Conservation (phyloP, 2,797 vertebrate genomes). For the Cygnus olor region DNA sequence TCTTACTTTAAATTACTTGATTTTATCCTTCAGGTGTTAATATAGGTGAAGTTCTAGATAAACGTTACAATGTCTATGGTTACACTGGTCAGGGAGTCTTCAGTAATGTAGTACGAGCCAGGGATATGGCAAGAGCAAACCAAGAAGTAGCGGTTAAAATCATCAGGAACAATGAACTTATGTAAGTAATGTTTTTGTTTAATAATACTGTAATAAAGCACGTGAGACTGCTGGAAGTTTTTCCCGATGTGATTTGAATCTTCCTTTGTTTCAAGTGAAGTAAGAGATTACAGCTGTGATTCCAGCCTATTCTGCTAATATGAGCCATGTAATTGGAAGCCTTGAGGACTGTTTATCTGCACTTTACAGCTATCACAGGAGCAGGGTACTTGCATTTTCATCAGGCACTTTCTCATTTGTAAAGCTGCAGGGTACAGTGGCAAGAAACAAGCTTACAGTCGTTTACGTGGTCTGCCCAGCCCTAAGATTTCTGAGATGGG, state of each 20-base stretch:
- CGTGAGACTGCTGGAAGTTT: not conserved
- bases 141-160: conserved; percentile 99
- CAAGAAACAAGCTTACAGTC: not conserved
- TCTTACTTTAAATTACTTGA: not conserved
- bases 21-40: conserved; percentile 87
- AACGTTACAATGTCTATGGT: conserved; percentile 97
- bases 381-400: conserved; percentile 41
- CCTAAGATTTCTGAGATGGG: not conserved
- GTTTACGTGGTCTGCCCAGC: not conserved
- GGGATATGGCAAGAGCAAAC: conserved; percentile 95
- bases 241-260: conserved; percentile 11
- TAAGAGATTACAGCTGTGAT: conserved; percentile 43
- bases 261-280: conserved; percentile 55
- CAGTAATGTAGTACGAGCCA: conserved; percentile 96
- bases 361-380: conserved; percentile 23
- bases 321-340: conserved; percentile 12
- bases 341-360: not conserved
- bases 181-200: conserved; percentile 82
- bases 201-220: not conserved
- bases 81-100: conserved; percentile 99
- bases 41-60: conserved; percentile 98
- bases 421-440: not conserved
- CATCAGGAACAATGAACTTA: conserved; percentile 98
- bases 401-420: conserved; percentile 42
- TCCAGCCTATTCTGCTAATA: conserved; percentile 52